Conservation (phyloP, 2,797 vertebrate species). For the Caiman crocodilus region DNA sequence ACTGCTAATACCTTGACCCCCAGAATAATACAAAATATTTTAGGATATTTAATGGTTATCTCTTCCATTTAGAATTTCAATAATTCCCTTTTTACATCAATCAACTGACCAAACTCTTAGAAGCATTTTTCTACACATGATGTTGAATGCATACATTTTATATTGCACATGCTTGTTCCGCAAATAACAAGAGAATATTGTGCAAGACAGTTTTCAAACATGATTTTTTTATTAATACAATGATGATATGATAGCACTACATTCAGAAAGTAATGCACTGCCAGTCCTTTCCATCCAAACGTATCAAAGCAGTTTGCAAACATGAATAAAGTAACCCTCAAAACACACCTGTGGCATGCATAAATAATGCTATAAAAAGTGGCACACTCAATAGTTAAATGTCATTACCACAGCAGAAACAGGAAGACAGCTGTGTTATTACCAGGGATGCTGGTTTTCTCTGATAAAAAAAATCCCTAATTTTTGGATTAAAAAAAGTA, state of each 20-base stretch:
- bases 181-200: neutral
- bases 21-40: slow-evolving; percentile 17
- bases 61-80: neutral
- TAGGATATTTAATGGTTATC: neutral
- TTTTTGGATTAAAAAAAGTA: too few species aligned
- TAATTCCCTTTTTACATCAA: slow-evolving; percentile 10
- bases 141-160: neutral
- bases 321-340: accelerated
- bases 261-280: neutral
- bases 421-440: too few species aligned
- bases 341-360: neutral
- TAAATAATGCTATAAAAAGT: neutral
- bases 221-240: neutral
- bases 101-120: neutral
- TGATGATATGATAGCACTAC: neutral
- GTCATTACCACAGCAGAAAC: too few species aligned
- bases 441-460: too few species aligned
- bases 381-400: neutral
- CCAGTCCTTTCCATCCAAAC: neutral
- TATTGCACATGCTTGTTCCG: neutral
- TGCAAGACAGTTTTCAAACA: neutral
- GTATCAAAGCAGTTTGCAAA: neutral
- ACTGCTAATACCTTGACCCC: neutral
- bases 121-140: neutral
- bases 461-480: too few species aligned